A percentile compares a stretch with the other conserved stretches of the same genome.
These are phyloP conservation scores for Aspidiotus destructor DNA, from an alignment of 2,888 invertebrate species.

Conservation along the genomic window DNA sequence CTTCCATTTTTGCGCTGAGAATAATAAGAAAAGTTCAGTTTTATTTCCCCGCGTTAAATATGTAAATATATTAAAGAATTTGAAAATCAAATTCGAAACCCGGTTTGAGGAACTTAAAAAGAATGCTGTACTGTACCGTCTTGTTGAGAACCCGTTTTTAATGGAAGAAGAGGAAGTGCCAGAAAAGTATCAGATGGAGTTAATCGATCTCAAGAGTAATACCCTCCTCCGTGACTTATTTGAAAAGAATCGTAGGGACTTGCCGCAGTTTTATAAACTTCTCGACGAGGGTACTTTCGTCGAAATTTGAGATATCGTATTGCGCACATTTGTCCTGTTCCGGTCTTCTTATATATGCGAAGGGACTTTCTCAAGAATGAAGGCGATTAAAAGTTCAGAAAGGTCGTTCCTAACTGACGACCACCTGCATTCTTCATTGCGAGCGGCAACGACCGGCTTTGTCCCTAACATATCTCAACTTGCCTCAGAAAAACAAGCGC, in stretches of 20 bases:
- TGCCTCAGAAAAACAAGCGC: background rate
- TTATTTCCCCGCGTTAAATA: background rate
- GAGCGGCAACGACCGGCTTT: background rate
- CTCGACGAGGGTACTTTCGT: no score
- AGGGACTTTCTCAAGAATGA: background rate
- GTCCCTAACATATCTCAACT: background rate
- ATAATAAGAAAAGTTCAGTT: background rate
- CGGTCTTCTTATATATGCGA: background rate
- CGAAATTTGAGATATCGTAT: no score
- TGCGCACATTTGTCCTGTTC: background rate
- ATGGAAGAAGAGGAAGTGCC: slow-evolving; percentile 2
- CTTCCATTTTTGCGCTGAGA: background rate
- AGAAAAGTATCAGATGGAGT: background rate
- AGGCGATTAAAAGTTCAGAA: background rate
- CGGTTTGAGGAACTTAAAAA: background rate
- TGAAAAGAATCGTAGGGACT: no score
- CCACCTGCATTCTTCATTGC: background rate
- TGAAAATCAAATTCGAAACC: background rate
- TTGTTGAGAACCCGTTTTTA: background rate
- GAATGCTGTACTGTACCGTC: background rate
- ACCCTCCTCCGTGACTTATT: background rate
- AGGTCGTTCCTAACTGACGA: background rate
- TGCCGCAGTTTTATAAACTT: no score
- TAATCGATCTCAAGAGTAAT: background rate
- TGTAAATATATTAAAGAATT: background rate